Evolutionary conservation across 2,797 vertebrate species (phyloP).

Genomic region (Melanotaenia nigrans): DNA sequence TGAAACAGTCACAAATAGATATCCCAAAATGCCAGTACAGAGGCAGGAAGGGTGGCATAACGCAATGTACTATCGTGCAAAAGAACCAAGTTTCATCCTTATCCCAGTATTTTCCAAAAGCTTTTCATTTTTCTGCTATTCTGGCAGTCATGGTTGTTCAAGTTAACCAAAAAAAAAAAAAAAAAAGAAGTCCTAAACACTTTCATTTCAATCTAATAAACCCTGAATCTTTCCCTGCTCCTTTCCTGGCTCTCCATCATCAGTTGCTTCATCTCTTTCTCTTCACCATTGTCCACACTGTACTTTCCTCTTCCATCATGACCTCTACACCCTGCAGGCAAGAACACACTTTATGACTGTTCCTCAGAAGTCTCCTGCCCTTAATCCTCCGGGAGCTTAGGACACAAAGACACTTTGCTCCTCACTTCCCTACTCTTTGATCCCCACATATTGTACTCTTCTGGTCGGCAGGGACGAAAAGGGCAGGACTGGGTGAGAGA

Average conservation of each 20-base stretch:
- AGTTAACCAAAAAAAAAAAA: not conserved
- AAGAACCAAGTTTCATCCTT: no score
- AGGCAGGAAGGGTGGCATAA: no score
- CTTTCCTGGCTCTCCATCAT: not conserved
- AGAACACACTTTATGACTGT: constrained; percentile 47
- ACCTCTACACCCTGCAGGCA: constrained; percentile 29
- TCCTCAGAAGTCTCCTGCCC: constrained; percentile 51
- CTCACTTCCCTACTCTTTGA: constrained; percentile 47
- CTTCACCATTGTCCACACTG: not conserved
- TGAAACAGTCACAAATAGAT: no score
- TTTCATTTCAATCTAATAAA: not conserved
- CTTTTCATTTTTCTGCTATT: no score
- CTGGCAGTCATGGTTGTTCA: no score
- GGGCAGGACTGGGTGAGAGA: constrained; percentile 10
- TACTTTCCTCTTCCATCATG: constrained; percentile 6
- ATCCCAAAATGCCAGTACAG: no score
- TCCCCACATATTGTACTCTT: constrained; percentile 54
- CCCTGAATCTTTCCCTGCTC: not conserved
- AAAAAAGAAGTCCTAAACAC: no score
- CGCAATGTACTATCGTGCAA: no score
- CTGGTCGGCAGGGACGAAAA: constrained; percentile 35
- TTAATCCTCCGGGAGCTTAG: constrained; percentile 45
- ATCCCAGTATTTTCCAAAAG: no score
- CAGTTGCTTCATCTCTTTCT: not conserved
- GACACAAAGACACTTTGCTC: constrained; percentile 59